Evolutionary conservation across 1,140 invertebrate species (phyloP).

Genomic region (honey bee (Apis mellifera)): Amel_HAv3.1 CM009935.2:13871001-13871500

Average conservation of each 20-base stretch:
- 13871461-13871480: no score
- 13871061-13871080: not conserved
- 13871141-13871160: not conserved
- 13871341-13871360: conserved; percentile 20
- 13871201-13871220: not conserved
- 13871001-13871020: not conserved
- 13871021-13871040: not conserved
- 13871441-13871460: no score
- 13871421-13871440: no score
- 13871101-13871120: conserved; percentile 20
- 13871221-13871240: conserved; percentile 8
- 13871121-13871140: conserved; percentile 2
- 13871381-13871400: not conserved
- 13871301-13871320: not conserved
- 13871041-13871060: not conserved
- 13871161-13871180: not conserved
- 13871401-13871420: not conserved
- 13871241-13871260: conserved; percentile 7
- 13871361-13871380: not conserved
- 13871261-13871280: conserved; percentile 1
- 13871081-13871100: not conserved
- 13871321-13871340: conserved; percentile 44
- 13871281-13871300: conserved; percentile 9
- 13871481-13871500: no score
- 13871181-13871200: not conserved